Evolutionary conservation across 2,113 vertebrate genomes (phyloP), one percentile per base, ranked within the genome.

Genomic region (Elaphurus davidianus): DNA sequence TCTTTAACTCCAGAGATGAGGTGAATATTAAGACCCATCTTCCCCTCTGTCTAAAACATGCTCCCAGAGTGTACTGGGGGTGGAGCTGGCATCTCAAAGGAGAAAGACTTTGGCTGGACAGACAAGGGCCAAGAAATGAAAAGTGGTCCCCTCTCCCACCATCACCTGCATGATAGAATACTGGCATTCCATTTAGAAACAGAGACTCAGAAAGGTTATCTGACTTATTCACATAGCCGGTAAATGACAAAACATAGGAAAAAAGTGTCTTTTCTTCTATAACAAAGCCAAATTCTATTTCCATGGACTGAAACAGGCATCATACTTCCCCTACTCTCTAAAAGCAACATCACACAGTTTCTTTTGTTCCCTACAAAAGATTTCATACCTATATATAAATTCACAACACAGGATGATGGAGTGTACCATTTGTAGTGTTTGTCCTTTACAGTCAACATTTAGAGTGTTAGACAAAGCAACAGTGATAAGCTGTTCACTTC

Each of bases 401-500:
- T 57, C 84, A 90, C 7, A 87, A 45, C 50, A 60, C 52, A 45
- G 1, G 21, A 52, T 6, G n/a, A 85, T 19, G 25, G 52, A 71
- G 52, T 19, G 59, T 60, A 64, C 60, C 40, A 57, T 50, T 43
- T 33, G 25, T 19, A 74, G 54, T 54, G 74, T 93, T 94, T 94
- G 76, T 14, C 93, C 86, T 62, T 79, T 96, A 94, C 0, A 43
- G 60, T 78, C 86, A 97, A 96, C 90, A 94, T 60, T 79, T n/a
- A 79, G 74, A 84, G 96, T 84, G 96, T 91, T 40, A 60, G 57
- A 85, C 62, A 59, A 94, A 90, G 45, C 81, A 89, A 87, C 92
- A 87, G 55, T 30, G 95, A 94, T 92, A 97, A 83, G 87, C 93
- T 67, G 47, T 67, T 96, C 57, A 45, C 79, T 62, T 85, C 74